Base-by-base conservation (phyloP, 2,113 vertebrate genomes). In the Etheostoma cragini region DNA sequence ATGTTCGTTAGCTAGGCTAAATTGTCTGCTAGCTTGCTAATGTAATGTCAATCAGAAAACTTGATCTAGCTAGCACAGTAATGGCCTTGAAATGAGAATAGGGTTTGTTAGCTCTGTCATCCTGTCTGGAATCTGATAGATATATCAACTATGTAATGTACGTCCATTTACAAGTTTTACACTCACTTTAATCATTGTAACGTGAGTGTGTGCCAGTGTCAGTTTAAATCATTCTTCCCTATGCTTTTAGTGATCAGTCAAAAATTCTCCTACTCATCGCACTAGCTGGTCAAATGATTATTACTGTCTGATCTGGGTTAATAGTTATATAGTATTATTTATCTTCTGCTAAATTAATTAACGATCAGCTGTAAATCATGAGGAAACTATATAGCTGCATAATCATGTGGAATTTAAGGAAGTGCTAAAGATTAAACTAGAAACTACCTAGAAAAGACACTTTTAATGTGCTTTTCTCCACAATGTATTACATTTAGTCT, bases 1-100 rank as follows among this genome's bases (percentile, higher is more conserved):
- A 61, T 62, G 22, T 46, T 54, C 10, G 69, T 71, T 19, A 77
- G 78, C 63, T 84, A 78, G 38, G 88, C 82, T 88, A 84, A 81
- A 72, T 50, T 46, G 22, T 81, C 26, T 86, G 76, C 66, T 91
- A 83, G 87, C 87, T 72, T 74, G 87, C 81, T 92, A 89, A 82
- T 88, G 87, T 92, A 89, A 82, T 88, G 87, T 80, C 69, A 79
- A 22, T 76, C 75, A 80, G 71, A 77, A 88, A 91, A 91, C 87
- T 87, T 84, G 81, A 91, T 85, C 73, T 89, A 78, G 64, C 47
- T 83, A 63, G 69, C 30, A 83, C n/a, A 80, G 52, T 63, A 72
- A 1, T 86, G 79, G 79, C 76, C 65, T 85, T 62, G 63, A 57
- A 42, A 3, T 60, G 26, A 54, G 56, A 62, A 81, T 10, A 13